These are phyloP conservation scores for Chrysodeixis includens DNA, from an alignment of 2,888 invertebrate genomes.

Conservation along the genomic window DNA sequence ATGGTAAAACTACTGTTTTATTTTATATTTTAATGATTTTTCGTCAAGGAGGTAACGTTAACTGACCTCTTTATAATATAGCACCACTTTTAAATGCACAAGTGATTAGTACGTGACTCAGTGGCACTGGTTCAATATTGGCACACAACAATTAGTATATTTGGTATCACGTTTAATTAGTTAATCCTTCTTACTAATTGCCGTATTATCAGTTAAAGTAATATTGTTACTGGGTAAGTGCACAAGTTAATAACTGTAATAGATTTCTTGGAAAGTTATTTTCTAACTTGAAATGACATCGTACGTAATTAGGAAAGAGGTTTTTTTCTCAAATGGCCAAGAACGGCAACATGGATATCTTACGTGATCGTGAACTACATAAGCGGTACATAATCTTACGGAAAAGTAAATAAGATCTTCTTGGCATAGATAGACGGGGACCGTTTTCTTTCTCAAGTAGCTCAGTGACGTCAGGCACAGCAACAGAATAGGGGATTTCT, in stretches of 20 bases:
- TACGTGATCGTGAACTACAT: no score
- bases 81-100: conserved; percentile 12
- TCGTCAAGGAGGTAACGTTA: neutral
- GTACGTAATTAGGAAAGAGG: neutral
- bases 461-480: conserved; percentile 70
- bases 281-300: neutral
- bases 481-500: conserved; percentile 78
- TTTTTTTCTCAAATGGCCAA: neutral
- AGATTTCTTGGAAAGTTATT: neutral
- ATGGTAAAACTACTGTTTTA: no score
- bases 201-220: conserved; percentile 5
- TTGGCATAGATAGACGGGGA: conserved; percentile 22
- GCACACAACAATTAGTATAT: conserved; percentile 3
- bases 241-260: neutral
- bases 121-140: conserved; percentile 15
- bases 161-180: conserved; percentile 33
- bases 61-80: neutral
- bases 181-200: conserved; percentile 32
- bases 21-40: neutral
- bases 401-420: conserved; percentile 30
- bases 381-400: conserved; percentile 52
- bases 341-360: neutral
- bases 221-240: conserved; percentile 16
- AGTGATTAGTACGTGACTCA: conserved; percentile 33
- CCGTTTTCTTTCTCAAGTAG: conserved; percentile 70